Evolutionary conservation across 2,113 vertebrate species (phyloP).

Genomic region (Sigmodon hispidus): DNA sequence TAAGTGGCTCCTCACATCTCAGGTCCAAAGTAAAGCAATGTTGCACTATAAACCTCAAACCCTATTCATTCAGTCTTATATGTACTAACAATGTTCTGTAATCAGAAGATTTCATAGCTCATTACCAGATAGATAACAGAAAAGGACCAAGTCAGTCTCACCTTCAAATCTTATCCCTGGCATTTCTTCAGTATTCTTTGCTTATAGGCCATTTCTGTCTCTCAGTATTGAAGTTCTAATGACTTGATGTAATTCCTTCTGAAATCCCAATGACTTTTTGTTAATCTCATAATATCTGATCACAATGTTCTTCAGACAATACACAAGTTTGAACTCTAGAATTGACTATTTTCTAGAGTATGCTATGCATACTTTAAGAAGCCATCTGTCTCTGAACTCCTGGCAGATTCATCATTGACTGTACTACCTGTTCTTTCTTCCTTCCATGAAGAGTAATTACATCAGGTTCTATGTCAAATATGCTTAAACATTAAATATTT

Average conservation of each 20-base stretch:
- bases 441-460: neutral
- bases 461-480: neutral
- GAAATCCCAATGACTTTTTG: neutral
- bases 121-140: neutral
- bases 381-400: neutral
- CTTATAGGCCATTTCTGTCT: accelerated
- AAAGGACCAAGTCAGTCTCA: neutral
- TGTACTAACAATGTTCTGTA: neutral
- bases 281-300: neutral
- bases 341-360: neutral
- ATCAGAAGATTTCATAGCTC: neutral
- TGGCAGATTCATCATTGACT: neutral
- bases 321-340: neutral
- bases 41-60: neutral
- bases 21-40: neutral
- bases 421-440: neutral
- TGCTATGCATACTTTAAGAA: neutral
- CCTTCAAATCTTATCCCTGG: neutral
- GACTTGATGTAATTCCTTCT: neutral
- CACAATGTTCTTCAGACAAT: neutral
- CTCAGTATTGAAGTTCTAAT: neutral
- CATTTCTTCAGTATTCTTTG: neutral
- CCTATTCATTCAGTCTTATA: neutral
- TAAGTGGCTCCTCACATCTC: no score
- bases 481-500: neutral